A percentile compares a stretch with the other conserved stretches of the same genome.
Evolutionary conservation across 2,797 vertebrate genomes (phyloP).

Genomic region (Gallinago nigripennis): DNA sequence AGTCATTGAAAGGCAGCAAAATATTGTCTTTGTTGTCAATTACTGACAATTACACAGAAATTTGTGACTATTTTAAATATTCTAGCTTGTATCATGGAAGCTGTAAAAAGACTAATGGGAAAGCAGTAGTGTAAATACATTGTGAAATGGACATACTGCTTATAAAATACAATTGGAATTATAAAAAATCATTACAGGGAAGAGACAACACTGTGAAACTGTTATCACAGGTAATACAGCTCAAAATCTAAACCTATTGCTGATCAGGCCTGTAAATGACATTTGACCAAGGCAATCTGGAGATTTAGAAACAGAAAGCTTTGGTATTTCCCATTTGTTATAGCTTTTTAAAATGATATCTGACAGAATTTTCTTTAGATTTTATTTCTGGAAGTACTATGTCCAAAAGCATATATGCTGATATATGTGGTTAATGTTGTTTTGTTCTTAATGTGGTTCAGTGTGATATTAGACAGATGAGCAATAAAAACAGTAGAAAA

Average conservation of each 20-base stretch:
- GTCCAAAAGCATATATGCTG: background rate
- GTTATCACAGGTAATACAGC: background rate
- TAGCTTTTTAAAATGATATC: background rate
- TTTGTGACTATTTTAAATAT: background rate
- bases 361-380: background rate
- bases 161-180: constrained; percentile 9
- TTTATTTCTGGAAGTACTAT: background rate
- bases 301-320: background rate
- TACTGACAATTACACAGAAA: background rate
- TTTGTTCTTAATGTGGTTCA: background rate
- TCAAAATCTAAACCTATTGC: background rate
- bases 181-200: background rate
- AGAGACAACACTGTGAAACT: background rate
- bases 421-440: background rate
- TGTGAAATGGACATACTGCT: background rate
- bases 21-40: background rate
- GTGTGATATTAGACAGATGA: background rate
- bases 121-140: background rate
- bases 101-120: constrained; percentile 10
- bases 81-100: background rate
- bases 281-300: background rate
- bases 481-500: background rate
- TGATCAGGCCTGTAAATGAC: background rate
- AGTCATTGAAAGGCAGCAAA: background rate
- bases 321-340: background rate